These are phyloP conservation scores for Mesorhabditis sp. DNA, from an alignment of 2,888 invertebrate genomes.

Conservation along the genomic window DNA sequence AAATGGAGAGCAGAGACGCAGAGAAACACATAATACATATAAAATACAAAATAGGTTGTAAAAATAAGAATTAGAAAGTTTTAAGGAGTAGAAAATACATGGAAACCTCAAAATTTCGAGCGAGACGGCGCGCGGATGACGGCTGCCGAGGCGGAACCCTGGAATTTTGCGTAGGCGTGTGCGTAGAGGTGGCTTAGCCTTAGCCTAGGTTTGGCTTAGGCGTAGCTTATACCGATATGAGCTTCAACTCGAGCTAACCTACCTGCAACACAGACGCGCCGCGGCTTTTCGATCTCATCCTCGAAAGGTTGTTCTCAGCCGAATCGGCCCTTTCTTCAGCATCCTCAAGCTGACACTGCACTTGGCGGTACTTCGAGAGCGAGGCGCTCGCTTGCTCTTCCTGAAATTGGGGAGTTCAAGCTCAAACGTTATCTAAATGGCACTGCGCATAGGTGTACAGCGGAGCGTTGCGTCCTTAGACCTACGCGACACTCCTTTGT, in stretches of 20 bases:
- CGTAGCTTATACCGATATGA: conserved; percentile 3
- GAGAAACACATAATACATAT: not conserved
- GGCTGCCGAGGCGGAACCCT: conserved; percentile 51
- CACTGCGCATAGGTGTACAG: not conserved
- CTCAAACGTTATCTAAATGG: not conserved
- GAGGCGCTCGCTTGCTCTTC: conserved; percentile 63
- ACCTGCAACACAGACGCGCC: conserved; percentile 6
- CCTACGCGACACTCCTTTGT: too few relatives aligned
- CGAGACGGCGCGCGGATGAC: conserved; percentile 51
- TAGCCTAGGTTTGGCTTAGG: too few relatives aligned
- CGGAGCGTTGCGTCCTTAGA: not conserved
- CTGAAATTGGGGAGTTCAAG: conserved; percentile 20
- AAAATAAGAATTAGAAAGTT: conserved; percentile 1
- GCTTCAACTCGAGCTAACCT: conserved; percentile 23
- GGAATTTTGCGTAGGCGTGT: conserved; percentile 15
- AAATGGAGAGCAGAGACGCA: not conserved
- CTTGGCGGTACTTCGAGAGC: conserved; percentile 64
- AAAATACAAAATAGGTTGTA: not conserved
- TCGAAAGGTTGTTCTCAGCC: conserved; percentile 61
- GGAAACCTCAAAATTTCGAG: not conserved
- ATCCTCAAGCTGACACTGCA: conserved; percentile 63
- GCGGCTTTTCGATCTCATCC: conserved; percentile 57
- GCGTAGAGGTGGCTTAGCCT: too few relatives aligned
- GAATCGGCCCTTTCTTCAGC: conserved; percentile 63
- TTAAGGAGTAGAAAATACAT: not conserved